A percentile compares a stretch with the other conserved stretches of the same genome.
These are phyloP conservation scores for Hypomecis punctinalis DNA, from an alignment of 2,888 invertebrate genomes.

Conservation along the genomic window DNA sequence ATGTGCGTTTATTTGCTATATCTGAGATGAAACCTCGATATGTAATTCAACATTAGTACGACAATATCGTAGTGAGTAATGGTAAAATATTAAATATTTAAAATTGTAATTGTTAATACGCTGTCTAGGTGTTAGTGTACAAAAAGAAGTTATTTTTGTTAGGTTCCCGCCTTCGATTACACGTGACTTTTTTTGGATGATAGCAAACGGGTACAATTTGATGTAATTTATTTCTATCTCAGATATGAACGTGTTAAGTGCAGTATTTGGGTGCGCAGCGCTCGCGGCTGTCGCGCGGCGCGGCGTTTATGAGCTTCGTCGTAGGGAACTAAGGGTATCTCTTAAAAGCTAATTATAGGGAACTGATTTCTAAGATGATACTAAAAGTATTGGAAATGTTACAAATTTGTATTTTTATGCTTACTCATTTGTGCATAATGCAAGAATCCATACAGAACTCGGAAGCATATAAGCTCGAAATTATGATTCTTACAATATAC, in stretches of 20 bases:
- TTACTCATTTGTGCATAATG: conserved; percentile 47
- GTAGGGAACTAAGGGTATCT: conserved; percentile 81
- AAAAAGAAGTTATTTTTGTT: conserved; percentile 49
- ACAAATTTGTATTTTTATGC: conserved; percentile 81
- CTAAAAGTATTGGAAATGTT: conserved; percentile 82
- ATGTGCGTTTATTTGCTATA: conserved; percentile 65
- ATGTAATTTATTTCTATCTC: conserved; percentile 43
- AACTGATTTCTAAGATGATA: conserved; percentile 78
- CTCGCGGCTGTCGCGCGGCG: conserved; percentile 69
- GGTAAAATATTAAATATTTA: conserved; percentile 61
- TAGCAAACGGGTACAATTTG: conserved; percentile 35
- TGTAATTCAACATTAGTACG: conserved; percentile 71
- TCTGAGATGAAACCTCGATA: conserved; percentile 75
- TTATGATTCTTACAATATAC: conserved; percentile 44
- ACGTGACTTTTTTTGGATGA: conserved; percentile 31
- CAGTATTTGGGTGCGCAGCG: conserved; percentile 67
- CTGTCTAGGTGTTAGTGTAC: conserved; percentile 68
- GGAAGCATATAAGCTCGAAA: conserved; percentile 27
- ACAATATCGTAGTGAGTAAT: conserved; percentile 75
- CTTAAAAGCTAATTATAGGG: conserved; percentile 73
- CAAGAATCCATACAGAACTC: conserved; percentile 34
- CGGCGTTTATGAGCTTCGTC: conserved; percentile 80
- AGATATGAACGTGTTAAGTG: conserved; percentile 59
- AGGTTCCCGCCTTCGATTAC: conserved; percentile 55
- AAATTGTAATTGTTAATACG: conserved; percentile 68